Percentiles rank a stretch among this genome's conserved stretches.
Evolutionary conservation across 2,888 invertebrate species (phyloP).

Genomic region (Ochropleura leucogaster): DNA sequence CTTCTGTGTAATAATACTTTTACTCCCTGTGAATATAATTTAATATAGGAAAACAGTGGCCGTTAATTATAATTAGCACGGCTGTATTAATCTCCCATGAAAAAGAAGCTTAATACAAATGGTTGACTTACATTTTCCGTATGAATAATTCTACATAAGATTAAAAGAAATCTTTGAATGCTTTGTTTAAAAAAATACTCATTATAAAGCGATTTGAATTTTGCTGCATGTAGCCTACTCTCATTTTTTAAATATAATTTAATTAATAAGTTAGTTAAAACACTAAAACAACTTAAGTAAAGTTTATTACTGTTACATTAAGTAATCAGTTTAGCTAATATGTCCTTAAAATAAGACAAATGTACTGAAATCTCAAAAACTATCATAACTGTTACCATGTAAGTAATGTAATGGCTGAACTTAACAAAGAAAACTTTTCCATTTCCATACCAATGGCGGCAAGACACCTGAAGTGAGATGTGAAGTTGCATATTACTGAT

Average conservation of each 20-base stretch:
- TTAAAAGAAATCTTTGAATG: neutral
- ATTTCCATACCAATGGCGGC: conserved; percentile 21
- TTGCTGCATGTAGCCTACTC: too few relatives aligned
- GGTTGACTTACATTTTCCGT: neutral
- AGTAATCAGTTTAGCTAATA: neutral
- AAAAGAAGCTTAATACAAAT: neutral
- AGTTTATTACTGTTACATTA: neutral
- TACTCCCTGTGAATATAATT: neutral
- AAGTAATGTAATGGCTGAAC: neutral
- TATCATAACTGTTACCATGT: neutral
- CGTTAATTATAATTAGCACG: neutral
- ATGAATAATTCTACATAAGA: neutral
- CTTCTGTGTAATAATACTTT: neutral
- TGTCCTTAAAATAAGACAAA: neutral
- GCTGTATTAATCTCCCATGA: neutral
- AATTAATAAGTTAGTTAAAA: neutral
- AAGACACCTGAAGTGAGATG: neutral
- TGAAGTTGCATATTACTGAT: conserved; percentile 49
- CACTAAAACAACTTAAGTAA: neutral
- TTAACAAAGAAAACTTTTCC: conserved; percentile 20
- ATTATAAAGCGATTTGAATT: too few relatives aligned
- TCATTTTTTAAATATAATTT: neutral
- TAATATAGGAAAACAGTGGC: neutral
- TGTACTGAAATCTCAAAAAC: neutral
- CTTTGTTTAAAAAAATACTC: neutral